These are phyloP conservation scores for Eulemur coronatus DNA, from an alignment of 2,797 vertebrate genomes.

Conservation along the genomic window DNA sequence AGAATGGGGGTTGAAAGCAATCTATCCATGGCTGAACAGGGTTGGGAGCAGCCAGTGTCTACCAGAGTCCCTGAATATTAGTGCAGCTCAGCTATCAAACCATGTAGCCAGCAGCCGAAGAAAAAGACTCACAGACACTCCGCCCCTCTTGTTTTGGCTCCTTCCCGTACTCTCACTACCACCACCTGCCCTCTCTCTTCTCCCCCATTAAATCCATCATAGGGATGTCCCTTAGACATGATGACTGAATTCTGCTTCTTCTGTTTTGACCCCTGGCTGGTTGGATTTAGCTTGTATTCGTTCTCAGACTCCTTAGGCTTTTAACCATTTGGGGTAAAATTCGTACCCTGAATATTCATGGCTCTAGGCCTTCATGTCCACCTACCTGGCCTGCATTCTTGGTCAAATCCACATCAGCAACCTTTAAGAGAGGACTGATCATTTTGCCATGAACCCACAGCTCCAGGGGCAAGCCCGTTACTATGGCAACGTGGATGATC, in stretches of 20 bases:
- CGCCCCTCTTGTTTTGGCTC: background rate
- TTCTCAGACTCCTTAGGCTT: background rate
- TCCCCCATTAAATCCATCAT: background rate
- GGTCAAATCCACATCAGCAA: background rate
- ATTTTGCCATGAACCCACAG: slow-evolving; percentile 54
- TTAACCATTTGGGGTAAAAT: background rate
- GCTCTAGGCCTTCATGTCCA: background rate
- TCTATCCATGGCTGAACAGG: background rate
- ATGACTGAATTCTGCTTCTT: background rate
- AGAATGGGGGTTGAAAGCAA: background rate
- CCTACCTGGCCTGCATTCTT: background rate
- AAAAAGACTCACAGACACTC: background rate
- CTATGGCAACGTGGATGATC: slow-evolving; percentile 66
- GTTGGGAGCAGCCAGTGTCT: background rate
- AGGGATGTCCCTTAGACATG: background rate
- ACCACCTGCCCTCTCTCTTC: background rate
- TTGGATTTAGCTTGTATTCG: background rate
- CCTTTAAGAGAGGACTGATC: slow-evolving; percentile 59
- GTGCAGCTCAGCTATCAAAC: background rate
- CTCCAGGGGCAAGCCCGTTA: slow-evolving; percentile 68
- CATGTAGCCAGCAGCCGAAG: background rate
- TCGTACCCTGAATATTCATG: background rate
- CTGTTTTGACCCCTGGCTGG: background rate
- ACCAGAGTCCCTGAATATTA: background rate
- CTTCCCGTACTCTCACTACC: background rate